These are phyloP conservation scores for Enteromius treurensis DNA, from an alignment of 2,797 vertebrate species.

Conservation along the genomic window DNA sequence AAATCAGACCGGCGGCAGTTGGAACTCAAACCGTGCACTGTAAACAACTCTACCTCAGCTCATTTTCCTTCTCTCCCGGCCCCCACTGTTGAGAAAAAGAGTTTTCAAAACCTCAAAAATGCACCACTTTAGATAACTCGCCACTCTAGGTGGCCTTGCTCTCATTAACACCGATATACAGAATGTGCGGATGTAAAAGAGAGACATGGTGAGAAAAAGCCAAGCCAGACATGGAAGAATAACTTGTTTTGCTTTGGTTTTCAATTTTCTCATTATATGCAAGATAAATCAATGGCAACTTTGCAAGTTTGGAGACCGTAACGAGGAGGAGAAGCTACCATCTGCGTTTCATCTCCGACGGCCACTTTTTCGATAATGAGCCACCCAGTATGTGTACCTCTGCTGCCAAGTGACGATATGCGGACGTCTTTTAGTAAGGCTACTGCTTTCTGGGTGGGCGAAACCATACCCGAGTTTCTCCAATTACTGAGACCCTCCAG, in stretches of 20 bases:
- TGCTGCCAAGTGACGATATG: constrained; percentile 54
- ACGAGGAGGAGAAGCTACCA: constrained; percentile 51
- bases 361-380: constrained; percentile 62
- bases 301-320: constrained; percentile 50
- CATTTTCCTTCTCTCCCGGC: constrained; percentile 16
- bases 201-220: constrained; percentile 6
- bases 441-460: constrained; percentile 53
- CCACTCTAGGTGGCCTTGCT: constrained; percentile 30
- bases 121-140: constrained; percentile 28
- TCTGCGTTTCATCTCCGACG: constrained; percentile 44
- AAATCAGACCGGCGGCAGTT: constrained; percentile 24
- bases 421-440: constrained; percentile 60
- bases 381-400: constrained; percentile 48
- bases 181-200: not conserved
- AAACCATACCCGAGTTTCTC: constrained; percentile 65
- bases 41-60: constrained; percentile 34
- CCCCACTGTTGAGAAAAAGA: constrained; percentile 8
- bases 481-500: constrained; percentile 75
- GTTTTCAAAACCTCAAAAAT: constrained; percentile 28
- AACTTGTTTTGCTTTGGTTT: constrained; percentile 43
- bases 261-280: constrained; percentile 55
- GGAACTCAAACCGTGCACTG: constrained; percentile 29
- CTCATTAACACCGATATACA: constrained; percentile 47
- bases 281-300: constrained; percentile 44
- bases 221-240: constrained; percentile 19